Percentiles rank a stretch among this genome's conserved stretches.
Conservation (phyloP, 2,113 vertebrate species). For the Orthonyx spaldingii region DNA sequence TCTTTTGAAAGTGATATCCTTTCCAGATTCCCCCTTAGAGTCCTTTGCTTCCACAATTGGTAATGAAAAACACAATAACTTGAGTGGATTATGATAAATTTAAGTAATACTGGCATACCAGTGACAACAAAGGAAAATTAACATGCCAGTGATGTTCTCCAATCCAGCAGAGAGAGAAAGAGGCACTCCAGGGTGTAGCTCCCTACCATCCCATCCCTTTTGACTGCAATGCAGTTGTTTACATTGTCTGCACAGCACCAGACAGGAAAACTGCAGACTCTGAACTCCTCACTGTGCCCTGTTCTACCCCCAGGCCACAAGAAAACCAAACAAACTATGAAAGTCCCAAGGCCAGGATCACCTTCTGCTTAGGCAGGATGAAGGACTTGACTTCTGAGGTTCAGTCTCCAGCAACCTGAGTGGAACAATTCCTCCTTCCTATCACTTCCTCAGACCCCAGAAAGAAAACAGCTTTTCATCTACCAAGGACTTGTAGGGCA, state of each 20-base stretch:
- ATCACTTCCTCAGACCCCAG: neutral
- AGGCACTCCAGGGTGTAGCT: neutral
- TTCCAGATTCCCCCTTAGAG: neutral
- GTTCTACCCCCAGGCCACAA: neutral
- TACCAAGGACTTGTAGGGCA: fast-evolving
- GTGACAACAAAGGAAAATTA: neutral
- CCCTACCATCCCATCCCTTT: neutral
- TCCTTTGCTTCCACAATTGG: neutral
- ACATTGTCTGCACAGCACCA: neutral
- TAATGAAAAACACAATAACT: neutral
- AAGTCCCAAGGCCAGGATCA: neutral
- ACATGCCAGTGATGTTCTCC: neutral
- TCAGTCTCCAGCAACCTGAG: fast-evolving
- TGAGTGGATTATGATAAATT: neutral
- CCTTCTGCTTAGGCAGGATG: neutral
- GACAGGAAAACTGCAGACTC: neutral
- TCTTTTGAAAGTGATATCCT: neutral
- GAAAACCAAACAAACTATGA: fast-evolving
- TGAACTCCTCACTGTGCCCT: neutral
- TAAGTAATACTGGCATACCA: neutral
- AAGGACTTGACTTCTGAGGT: neutral
- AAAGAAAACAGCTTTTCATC: neutral
- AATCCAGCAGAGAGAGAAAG: neutral
- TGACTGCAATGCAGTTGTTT: neutral
- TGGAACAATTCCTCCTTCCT: neutral